Evolutionary conservation across 2,797 vertebrate genomes (phyloP).

Genomic region (Falco peregrinus): DNA sequence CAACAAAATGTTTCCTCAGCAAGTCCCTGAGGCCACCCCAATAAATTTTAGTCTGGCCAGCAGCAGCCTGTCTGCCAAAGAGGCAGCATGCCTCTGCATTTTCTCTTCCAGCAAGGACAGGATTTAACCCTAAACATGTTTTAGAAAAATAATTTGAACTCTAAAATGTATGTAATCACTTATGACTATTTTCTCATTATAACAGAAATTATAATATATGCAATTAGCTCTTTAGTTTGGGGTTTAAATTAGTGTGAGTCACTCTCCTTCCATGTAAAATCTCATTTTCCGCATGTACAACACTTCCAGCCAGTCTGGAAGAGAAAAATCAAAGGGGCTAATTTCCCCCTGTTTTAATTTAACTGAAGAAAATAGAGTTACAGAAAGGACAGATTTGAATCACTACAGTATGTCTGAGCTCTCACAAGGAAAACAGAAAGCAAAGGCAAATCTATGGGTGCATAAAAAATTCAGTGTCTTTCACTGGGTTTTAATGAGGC

Average conservation of each 20-base stretch:
- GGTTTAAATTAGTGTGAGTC: conserved; percentile 67
- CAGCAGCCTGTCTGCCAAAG: not conserved
- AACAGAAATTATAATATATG: conserved; percentile 55
- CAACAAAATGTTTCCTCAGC: not conserved
- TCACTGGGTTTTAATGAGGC: not conserved
- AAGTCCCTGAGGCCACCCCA: not conserved
- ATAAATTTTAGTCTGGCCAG: not conserved
- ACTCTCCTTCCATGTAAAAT: conserved; percentile 58
- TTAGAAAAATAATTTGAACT: conserved; percentile 31
- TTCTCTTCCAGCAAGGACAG: not conserved
- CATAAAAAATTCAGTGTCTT: conserved; percentile 18
- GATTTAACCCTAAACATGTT: conserved; percentile 2
- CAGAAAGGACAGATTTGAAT: conserved; percentile 30
- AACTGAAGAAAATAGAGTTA: conserved; percentile 29
- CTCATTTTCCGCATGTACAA: conserved; percentile 40
- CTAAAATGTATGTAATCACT: conserved; percentile 66
- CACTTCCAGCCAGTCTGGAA: conserved; percentile 26
- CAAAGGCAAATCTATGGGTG: not conserved
- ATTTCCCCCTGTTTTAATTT: conserved; percentile 44
- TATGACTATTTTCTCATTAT: conserved; percentile 67
- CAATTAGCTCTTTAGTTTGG: conserved; percentile 51
- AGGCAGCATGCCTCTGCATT: not conserved
- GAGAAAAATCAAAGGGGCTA: conserved; percentile 35
- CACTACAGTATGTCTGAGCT: not conserved
- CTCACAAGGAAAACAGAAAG: conserved; percentile 16